Evolutionary conservation across 2,888 invertebrate genomes (phyloP), one percentile per base, ranked within the genome.

Genomic region (Danaus chrysippus): DNA sequence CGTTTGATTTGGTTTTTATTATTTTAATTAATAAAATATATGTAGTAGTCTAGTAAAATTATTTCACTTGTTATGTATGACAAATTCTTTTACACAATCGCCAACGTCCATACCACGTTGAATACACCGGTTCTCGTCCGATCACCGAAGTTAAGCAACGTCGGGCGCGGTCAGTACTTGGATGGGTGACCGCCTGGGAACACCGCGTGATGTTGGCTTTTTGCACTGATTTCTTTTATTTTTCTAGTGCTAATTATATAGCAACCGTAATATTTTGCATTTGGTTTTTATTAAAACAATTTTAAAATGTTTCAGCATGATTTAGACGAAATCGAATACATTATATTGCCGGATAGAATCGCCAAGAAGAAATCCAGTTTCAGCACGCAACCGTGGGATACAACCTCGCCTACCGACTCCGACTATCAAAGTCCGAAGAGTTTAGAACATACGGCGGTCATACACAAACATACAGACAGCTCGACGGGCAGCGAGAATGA

Each of bases 101-200:
- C 74, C 77, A 77, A 79, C 78, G 83, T 83, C 83, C 85, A 85
- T 84, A 86, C 85, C 77, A 86, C 77, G 83, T 84, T 86, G 84
- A 86, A 84, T 71, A 83, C 86, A 85, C 86, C 84, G 86, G 84
- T 84, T 87, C 86, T 87, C 87, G 86, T 87, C 87, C 86, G 87
- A 87, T 87, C 87, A 87, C 87, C 86, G 87, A 86, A 87, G 84
- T 85, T 83, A 86, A 85, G 84, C 84, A 86, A 83, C 84, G 78
- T 85, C 82, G 84, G 86, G 85, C 84, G 85, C 75, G 79, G 80
- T 85, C 80, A 86, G 85, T 86, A 86, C 86, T 86, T 86, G 84
- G 85, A 84, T 85, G 85, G 85, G 85, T 78, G 77, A 79, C 76
- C 79, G 76, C 77, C 75, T 79, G 77, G 77, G 77, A 78, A 78